Conservation (phyloP, 1,140 invertebrate species). For the Drosophila persimilis region DNA sequence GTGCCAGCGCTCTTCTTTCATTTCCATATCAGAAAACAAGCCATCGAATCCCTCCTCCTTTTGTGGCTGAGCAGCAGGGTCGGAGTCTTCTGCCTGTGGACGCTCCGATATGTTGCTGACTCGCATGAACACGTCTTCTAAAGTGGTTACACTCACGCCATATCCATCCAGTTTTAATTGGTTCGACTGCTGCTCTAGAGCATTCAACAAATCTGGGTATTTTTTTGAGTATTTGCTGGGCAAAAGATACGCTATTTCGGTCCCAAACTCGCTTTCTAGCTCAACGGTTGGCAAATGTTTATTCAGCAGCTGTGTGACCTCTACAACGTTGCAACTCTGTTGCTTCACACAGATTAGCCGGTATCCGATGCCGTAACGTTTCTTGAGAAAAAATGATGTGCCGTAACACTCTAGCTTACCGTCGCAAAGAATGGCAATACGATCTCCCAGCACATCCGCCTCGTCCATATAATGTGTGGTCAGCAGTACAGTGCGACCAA, state of each 20-base stretch:
- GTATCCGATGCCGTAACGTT: slow-evolving; percentile 87
- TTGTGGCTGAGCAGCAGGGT: neutral
- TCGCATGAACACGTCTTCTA: slow-evolving; percentile 93
- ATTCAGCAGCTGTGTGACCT: slow-evolving; percentile 62
- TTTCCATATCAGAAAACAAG: slow-evolving; percentile 18
- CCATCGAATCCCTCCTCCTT: neutral
- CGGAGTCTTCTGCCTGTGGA: neutral
- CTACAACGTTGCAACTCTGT: slow-evolving; percentile 31
- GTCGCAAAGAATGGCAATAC: slow-evolving; percentile 94
- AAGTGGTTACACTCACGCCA: slow-evolving; percentile 95
- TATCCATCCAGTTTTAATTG: slow-evolving; percentile 87
- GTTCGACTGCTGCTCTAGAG: slow-evolving; percentile 47
- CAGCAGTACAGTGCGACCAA: slow-evolving; percentile 90
- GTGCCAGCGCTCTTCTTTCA: neutral
- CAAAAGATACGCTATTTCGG: slow-evolving; percentile 68
- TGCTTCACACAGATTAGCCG: slow-evolving; percentile 70
- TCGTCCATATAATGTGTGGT: slow-evolving; percentile 99
- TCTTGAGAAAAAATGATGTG: slow-evolving; percentile 94
- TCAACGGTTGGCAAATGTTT: slow-evolving; percentile 62
- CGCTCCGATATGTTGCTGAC: slow-evolving; percentile 16
- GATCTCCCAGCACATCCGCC: slow-evolving; percentile 96
- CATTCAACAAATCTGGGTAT: slow-evolving; percentile 41
- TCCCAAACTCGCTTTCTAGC: slow-evolving; percentile 64
- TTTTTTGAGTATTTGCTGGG: slow-evolving; percentile 43
- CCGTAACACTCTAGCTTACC: slow-evolving; percentile 92